Evolutionary conservation across 2,888 invertebrate species (phyloP), one percentile per base, ranked within the genome.

Genomic region (Clusia tigrina): DNA sequence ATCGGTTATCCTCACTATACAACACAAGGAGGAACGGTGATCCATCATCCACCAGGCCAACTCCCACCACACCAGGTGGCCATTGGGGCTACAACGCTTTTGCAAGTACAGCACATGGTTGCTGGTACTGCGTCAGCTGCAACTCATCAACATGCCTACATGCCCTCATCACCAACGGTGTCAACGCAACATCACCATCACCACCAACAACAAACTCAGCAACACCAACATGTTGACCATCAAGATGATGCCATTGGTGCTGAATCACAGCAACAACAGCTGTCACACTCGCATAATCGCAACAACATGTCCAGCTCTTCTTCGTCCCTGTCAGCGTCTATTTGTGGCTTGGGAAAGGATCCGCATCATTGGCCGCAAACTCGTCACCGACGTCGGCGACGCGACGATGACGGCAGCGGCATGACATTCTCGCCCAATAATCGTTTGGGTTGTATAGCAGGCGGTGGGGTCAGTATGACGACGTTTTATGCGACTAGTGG

Each of bases 341-440:
- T 78, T 55, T 72, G 72, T 59, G 69, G 71, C 58, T 61, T 66
- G 24, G 70, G 74, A 64, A 76, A 73, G 70, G 78, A 78, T 55
- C 76, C 73, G 6, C 68, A 66, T 42, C 78, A 79, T 58, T 81
- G 81, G 81, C 55, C 72, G 2, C 77, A 76, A 48, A 59, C 78
- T 17, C 75, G 81, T 17, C 72, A 72, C 54, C 76, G 82, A 54
- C 80, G 81, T 57, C 77, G 81, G 42, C 66, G 76, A 65, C 79
- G 82, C 20, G 81, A 81, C 58, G 82, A 81, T 1, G 82, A 81
- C 9, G 74, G 74, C 60, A 68, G 70, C 18, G 72, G 69, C 37
- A 68, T 78, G 32, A 82, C 80, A 61, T 83, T 83, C 61, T 78
- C 82, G 46, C 80, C 78, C 46, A 78, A 69, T 59, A 48, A 70